phyloP scores from a whole-genome alignment of 2,888 invertebrate species.

The Formica aserva region DNA sequence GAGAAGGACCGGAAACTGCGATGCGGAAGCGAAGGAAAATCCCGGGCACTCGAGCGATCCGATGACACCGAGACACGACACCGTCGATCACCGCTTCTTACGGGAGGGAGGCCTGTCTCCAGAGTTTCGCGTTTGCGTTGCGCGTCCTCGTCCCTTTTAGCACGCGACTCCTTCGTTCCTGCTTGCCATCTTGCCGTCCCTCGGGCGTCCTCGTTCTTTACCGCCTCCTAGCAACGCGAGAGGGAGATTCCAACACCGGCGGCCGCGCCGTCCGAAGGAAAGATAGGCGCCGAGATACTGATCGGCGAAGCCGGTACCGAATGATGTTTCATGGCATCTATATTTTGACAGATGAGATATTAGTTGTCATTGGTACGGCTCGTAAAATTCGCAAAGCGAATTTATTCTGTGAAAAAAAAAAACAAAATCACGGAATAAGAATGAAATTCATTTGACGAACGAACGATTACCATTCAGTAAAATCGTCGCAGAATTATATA shows the following conservation, averaged over 20 bases:
- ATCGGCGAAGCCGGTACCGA: no score
- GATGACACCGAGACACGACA: no score
- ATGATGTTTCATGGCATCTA: no score
- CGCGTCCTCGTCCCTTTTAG: conserved; percentile 18
- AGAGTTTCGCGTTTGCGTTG: background rate
- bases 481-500: no score
- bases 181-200: conserved; percentile 58
- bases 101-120: background rate
- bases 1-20: background rate
- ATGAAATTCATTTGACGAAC: no score
- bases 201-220: conserved; percentile 14
- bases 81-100: conserved; percentile 2
- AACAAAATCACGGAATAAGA: no score
- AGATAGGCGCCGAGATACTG: background rate
- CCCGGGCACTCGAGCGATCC: background rate
- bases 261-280: no score
- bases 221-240: conserved; percentile 2
- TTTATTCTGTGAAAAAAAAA: no score
- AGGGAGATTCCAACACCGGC: background rate
- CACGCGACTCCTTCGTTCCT: conserved; percentile 48
- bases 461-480: no score
- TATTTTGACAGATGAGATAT: background rate
- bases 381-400: no score
- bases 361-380: background rate
- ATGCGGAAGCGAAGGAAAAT: background rate